phyloP scores from a whole-genome alignment of 2,888 invertebrate species.

The Agrenia bidenticulata region DNA sequence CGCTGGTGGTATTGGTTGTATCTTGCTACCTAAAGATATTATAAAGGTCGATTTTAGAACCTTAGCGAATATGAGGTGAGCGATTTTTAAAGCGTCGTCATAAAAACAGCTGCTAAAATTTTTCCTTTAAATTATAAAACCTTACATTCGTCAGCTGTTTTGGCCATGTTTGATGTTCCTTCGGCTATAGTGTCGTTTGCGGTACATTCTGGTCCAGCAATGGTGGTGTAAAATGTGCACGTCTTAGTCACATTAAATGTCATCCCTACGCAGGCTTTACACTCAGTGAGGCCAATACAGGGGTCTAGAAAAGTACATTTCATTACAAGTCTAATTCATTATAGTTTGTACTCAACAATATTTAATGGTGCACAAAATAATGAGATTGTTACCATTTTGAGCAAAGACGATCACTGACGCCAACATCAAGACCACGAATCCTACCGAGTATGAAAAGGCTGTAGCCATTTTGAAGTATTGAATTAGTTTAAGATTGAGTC shows the following conservation, averaged over 20 bases:
- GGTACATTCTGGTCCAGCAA: background rate
- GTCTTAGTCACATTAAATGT: background rate
- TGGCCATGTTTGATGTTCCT: background rate
- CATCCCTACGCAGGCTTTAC: background rate
- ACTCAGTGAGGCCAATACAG: background rate
- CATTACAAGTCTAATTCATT: too few species aligned
- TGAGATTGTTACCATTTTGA: background rate
- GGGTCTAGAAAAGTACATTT: too few species aligned
- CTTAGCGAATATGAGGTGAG: too few species aligned
- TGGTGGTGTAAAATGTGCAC: background rate
- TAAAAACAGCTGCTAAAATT: too few species aligned
- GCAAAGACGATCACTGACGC: conserved; percentile 13
- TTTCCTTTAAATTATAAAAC: too few species aligned
- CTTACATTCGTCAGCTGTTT: background rate
- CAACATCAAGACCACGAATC: background rate
- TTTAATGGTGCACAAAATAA: too few species aligned
- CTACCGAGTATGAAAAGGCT: background rate
- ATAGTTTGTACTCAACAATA: too few species aligned
- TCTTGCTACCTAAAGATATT: too few species aligned
- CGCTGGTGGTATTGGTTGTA: too few species aligned
- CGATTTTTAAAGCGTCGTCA: too few species aligned
- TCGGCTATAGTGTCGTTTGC: background rate
- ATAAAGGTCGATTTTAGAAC: too few species aligned
- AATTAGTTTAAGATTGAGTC: too few species aligned
- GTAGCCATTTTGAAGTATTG: conserved; percentile 11